Evolutionary conservation across 2,888 invertebrate species (phyloP), one percentile per base, ranked within the genome.

Genomic region (Atrina japonica): DNA sequence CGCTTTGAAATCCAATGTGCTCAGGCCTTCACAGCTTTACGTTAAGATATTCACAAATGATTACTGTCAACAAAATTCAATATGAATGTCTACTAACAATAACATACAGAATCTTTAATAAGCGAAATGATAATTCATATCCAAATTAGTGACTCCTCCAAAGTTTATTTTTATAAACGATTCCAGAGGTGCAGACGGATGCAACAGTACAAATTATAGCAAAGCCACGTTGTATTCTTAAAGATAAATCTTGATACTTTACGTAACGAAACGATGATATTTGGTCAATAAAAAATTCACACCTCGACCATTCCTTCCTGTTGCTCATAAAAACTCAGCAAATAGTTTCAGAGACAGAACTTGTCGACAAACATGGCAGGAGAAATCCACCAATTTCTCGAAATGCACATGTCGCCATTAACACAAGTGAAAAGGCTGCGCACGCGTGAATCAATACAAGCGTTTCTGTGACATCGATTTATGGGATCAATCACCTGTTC

Each of bases 351-450:
- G 40, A 53, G 43, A 29, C n/a, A 25, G 43, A 50, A 71, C 66
- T 58, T 59, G 49, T 29, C 41, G 68, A 66, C 71, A 50, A 78
- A 80, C 80, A 80, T 81, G 78, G 77, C 78, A 67, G 55, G 69
- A 70, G 70, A 79, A 76, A 80, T 41, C 66, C 49, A 30, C 43
- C 63, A 61, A 35, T 74, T 74, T 76, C 76, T 66, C 69, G 56
- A 69, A 83, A 11, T 35, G 86, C 87, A 87, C 87, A 87, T 87
- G 87, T 87, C 87, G 87, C 87, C 87, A 87, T 87, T 83, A 80
- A 79, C 81, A 76, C 73, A 75, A 74, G 69, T 70, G 76, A 76
- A 72, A 71, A 63, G 58, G 76, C 14, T 71, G 76, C 83, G 87
- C 87, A 84, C 85, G 87, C 81, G 85, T 77, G 61, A 49, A 11